Evolutionary conservation across 1,140 invertebrate species (phyloP).

Genomic region (Apis laboriosa): DNA sequence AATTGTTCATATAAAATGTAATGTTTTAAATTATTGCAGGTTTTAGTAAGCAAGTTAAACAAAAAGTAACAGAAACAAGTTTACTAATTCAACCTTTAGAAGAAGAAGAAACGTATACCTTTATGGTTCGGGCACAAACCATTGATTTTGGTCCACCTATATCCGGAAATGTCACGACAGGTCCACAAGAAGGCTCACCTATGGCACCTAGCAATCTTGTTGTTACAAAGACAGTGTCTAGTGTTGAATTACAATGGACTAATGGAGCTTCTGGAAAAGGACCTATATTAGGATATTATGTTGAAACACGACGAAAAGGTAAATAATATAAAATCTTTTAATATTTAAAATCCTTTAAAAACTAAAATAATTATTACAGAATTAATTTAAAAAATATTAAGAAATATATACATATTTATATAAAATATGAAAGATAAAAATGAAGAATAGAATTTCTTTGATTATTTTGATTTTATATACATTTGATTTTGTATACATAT

Average conservation of each 20-base stretch:
- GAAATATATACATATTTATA: not conserved
- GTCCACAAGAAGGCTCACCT: slow-evolving; percentile 96
- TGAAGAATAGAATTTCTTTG: not conserved
- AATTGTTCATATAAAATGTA: slow-evolving; percentile 1
- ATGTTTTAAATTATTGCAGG: slow-evolving; percentile 79
- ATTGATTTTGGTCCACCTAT: slow-evolving; percentile 90
- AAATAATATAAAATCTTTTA: slow-evolving; percentile 61
- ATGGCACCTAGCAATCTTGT: slow-evolving; percentile 87
- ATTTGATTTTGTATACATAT: not conserved
- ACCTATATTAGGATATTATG: slow-evolving; percentile 94
- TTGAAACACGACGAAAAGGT: slow-evolving; percentile 95
- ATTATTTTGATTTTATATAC: not conserved
- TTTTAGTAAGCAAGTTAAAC: slow-evolving; percentile 96
- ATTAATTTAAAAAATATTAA: not conserved
- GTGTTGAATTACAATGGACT: slow-evolving; percentile 92
- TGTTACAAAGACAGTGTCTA: slow-evolving; percentile 90
- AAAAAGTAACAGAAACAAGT: slow-evolving; percentile 91
- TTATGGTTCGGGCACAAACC: slow-evolving; percentile 94
- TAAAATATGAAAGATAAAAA: not conserved
- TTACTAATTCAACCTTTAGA: slow-evolving; percentile 92
- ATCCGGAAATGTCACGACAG: slow-evolving; percentile 93
- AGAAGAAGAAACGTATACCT: slow-evolving; percentile 95
- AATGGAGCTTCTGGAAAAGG: slow-evolving; percentile 93
- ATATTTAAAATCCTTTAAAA: not conserved
- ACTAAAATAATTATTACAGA: not conserved